A percentile compares a stretch with the other conserved stretches of the same genome.
phyloP scores from a whole-genome alignment of 2,797 vertebrate genomes.

The Morus bassanus region DNA sequence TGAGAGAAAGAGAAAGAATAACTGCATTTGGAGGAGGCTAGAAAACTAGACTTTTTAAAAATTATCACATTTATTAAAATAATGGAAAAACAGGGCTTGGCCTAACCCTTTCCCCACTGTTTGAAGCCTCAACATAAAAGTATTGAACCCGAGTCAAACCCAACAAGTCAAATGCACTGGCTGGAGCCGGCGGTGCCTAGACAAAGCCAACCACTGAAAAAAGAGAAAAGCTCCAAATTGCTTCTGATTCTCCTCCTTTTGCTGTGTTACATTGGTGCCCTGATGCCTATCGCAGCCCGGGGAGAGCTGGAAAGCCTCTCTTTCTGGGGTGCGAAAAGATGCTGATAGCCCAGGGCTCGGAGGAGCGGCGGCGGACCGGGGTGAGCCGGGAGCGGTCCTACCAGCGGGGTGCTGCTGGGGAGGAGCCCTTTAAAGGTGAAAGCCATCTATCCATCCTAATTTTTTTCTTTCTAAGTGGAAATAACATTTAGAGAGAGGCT shows the following conservation, averaged over 20 bases:
- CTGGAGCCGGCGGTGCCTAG: background rate
- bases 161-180: background rate
- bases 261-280: rapidly evolving
- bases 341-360: rapidly evolving
- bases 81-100: background rate
- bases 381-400: background rate
- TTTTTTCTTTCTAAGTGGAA: background rate
- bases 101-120: background rate
- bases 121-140: background rate
- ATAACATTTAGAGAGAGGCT: background rate
- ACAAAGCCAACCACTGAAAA: background rate
- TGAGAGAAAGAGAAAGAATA: background rate
- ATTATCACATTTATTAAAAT: background rate
- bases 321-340: background rate
- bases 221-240: background rate
- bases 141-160: background rate
- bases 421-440: background rate
- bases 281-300: rapidly evolving
- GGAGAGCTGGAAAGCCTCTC: background rate
- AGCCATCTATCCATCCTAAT: background rate
- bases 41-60: background rate
- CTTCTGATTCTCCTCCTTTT: background rate
- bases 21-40: background rate
- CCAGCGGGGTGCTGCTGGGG: rapidly evolving
- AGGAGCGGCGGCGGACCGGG: background rate